phyloP scores from a whole-genome alignment of 2,888 invertebrate genomes.

The Iphiclides podalirius region DNA sequence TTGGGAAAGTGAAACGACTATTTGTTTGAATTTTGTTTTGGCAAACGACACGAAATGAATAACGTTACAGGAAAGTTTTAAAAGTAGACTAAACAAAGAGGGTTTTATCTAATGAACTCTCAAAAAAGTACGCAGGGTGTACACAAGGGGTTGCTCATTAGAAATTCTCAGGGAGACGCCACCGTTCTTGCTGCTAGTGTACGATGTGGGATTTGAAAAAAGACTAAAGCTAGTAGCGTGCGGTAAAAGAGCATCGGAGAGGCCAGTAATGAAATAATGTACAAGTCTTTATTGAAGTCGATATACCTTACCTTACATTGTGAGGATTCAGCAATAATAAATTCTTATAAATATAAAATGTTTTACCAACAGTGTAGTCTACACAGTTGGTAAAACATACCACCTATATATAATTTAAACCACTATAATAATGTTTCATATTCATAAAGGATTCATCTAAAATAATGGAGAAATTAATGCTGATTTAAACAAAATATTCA shows the following conservation, averaged over 20 bases:
- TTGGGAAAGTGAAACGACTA: no score
- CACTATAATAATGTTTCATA: no score
- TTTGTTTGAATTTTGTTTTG: conserved; percentile 9
- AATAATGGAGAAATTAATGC: no score
- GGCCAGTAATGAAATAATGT: conserved; percentile 33
- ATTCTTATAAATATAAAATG: no score
- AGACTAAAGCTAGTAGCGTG: conserved; percentile 40
- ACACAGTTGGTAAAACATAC: no score
- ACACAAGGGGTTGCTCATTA: conserved; percentile 59
- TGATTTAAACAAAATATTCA: no score
- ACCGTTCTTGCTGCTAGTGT: conserved; percentile 22
- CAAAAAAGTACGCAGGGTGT: conserved; percentile 56
- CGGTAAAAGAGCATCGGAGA: conserved; percentile 23
- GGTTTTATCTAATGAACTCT: conserved; percentile 65
- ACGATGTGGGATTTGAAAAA: conserved; percentile 36
- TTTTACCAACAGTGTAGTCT: no score
- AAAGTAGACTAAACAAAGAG: conserved; percentile 63
- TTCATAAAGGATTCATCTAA: no score
- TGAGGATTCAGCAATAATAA: no score
- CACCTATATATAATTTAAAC: no score
- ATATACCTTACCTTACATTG: neutral
- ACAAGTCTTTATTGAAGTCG: neutral
- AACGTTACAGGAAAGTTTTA: conserved; percentile 45
- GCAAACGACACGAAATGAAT: conserved; percentile 44
- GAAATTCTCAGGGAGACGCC: conserved; percentile 57